Conservation (phyloP, 2,888 invertebrate genomes). For the Lysandra coridon region DNA sequence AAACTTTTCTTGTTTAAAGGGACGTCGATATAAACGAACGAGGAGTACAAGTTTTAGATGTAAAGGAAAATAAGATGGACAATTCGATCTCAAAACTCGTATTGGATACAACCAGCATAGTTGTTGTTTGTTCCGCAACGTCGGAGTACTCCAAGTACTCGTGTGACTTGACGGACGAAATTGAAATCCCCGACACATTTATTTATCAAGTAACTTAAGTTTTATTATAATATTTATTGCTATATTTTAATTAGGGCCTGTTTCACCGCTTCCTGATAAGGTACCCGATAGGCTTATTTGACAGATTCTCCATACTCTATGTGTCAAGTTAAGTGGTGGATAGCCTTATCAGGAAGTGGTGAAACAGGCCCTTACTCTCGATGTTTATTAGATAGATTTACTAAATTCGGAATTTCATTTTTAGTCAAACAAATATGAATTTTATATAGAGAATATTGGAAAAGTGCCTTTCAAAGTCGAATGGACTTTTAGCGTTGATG, state of each 20-base stretch:
- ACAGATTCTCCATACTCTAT: too few species aligned
- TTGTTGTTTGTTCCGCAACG: constrained; percentile 71
- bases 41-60: constrained; percentile 39
- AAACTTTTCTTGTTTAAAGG: constrained; percentile 43
- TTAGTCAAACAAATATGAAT: constrained; percentile 61
- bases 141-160: constrained; percentile 77
- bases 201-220: constrained; percentile 68
- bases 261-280: too few species aligned
- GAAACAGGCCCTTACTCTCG: background rate
- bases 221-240: background rate
- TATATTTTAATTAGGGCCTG: background rate
- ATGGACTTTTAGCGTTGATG: constrained; percentile 68
- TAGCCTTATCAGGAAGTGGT: too few species aligned
- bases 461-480: constrained; percentile 63
- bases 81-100: constrained; percentile 42
- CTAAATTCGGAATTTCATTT: constrained; percentile 26
- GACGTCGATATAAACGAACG: constrained; percentile 59
- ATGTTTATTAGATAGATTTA: background rate
- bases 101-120: constrained; percentile 57
- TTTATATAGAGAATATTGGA: constrained; percentile 62
- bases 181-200: constrained; percentile 76
- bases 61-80: background rate
- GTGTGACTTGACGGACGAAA: constrained; percentile 62
- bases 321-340: too few species aligned
- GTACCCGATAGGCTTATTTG: too few species aligned